Evolutionary conservation across 2,797 vertebrate species (phyloP), one percentile per base, ranked within the genome.

Genomic region (Urophycis tenuis): DNA sequence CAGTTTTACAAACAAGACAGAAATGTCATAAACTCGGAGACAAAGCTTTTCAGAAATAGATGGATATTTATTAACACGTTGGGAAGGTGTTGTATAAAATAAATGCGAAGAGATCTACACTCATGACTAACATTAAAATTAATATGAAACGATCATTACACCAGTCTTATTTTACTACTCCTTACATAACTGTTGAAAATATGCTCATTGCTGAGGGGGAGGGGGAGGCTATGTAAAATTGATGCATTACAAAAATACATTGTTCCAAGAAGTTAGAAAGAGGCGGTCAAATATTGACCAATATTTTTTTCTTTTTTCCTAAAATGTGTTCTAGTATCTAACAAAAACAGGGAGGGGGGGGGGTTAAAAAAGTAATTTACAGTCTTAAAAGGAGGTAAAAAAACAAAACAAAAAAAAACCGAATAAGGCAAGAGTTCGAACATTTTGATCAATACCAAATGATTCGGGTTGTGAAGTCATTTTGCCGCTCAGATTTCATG

Each of bases 261-360:
- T 71, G 84, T 85, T 88, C 85, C 49, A 87, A 81, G 78, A 78
- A 78, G 77, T 87, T 84, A 81, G 78, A 88, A 81, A 85, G 78
- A 80, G 49, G 80, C 85, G 92, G 95, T 96, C 96, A 98, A 97
- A 98, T 98, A 97, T 98, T 98, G 96, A 97, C 96, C 95, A 97
- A 94, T 94, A 94, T 91, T 91, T 93, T 93, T 88, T 77, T 30
- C 31, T 93, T 92, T 87, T 79, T 64, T n/a, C 77, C 92, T 93
- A 92, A 91, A 93, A 92, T 80, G 88, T 90, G 90, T 90, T 81
- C 87, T 90, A 85, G 84, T 80, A 77, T 86, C 87, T 88, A 89
- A 87, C 83, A 88, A 90, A 89, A 83, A 81, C 69, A 49, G 79
- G 80, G n/a, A n/a, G n/a, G n/a, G n/a, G n/a, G n/a, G n/a, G 73